These are phyloP conservation scores for Liparis tanakae DNA, from an alignment of 2,797 vertebrate genomes.

Conservation along the genomic window DNA sequence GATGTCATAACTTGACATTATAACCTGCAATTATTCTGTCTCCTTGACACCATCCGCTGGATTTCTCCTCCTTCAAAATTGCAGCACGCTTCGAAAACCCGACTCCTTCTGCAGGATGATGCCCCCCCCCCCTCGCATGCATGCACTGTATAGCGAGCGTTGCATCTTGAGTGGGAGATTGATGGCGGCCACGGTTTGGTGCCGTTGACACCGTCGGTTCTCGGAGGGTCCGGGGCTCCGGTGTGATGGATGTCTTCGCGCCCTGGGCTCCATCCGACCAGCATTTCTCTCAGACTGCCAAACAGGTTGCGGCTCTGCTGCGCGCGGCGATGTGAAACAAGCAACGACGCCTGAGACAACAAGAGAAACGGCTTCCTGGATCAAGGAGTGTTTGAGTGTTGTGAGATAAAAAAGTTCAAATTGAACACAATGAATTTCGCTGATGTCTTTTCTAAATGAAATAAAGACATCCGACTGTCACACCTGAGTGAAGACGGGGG, in stretches of 20 bases:
- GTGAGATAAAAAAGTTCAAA: not conserved
- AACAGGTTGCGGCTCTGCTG: constrained; percentile 16
- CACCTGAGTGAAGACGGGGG: constrained; percentile 21
- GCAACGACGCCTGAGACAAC: not conserved
- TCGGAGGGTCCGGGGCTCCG: constrained; percentile 17
- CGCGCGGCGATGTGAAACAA: constrained; percentile 17
- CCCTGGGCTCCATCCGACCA: constrained; percentile 30
- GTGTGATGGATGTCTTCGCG: constrained; percentile 53
- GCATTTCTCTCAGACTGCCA: constrained; percentile 27
- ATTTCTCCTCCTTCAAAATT: constrained; percentile 6
- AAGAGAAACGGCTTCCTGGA: not conserved
- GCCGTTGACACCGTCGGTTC: constrained; percentile 44
- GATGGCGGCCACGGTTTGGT: constrained; percentile 34
- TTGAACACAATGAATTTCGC: constrained; percentile 1
- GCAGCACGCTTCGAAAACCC: not conserved
- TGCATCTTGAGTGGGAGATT: constrained; percentile 42
- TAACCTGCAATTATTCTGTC: constrained; percentile 24
- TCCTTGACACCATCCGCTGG: constrained; percentile 16
- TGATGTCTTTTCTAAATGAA: constrained; percentile 20
- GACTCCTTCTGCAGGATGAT: not conserved
- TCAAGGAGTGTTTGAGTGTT: not conserved
- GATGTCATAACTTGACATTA: constrained; percentile 17
- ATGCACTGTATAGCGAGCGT: constrained; percentile 25
- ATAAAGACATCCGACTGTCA: constrained; percentile 7
- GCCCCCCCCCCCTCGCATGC: not conserved